Base-by-base conservation (phyloP, 2,797 vertebrate genomes). In the Erpetoichthys calabaricus region DNA sequence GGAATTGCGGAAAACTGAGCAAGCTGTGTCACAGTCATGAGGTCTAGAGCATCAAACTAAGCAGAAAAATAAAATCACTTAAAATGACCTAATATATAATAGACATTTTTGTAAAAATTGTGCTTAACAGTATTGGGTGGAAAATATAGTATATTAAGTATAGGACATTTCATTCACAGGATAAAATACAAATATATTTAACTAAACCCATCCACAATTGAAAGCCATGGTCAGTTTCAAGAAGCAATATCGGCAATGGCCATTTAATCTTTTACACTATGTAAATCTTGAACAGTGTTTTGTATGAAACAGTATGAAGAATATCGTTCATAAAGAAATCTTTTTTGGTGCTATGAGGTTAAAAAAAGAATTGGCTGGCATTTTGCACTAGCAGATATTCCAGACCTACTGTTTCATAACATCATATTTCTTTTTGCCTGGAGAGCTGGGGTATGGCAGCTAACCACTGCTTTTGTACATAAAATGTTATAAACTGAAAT, bases 31-130 rank as follows among this genome's bases (percentile, higher is more conserved):
- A 75, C 9, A 0, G 64, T 63, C 59, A 88, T 61, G 52, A 51
- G 51, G 3, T 64, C 3, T 56, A 85, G 59, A 3, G 68, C 70
- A 2, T 82, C 76, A 61, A 80, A 5, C 86, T 88, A 63, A 44
- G 63, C 1, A 25, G 45, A 1, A 46, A 6, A 65, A 10, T 62
- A 5, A 55, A 3, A 47, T 45, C n/a, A 4, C n/a, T 51, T 45
- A 8, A 44, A 51, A 42, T 55, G 7, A 46, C 46, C 1, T 5
- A 53, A 41, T 9, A 45, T 53, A n/a, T 45, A 47, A n/a, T 5
- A 49, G n/a, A 49, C n/a, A 7, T 49, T n/a, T n/a, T n/a, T n/a
- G n/a, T n/a, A n/a, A n/a, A n/a, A 25, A 25, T 25, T 25, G 25
- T 25, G 25, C 25, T 25, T 25, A 25, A 25, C 25, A 25, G 25